phyloP scores from a whole-genome alignment of 1,140 invertebrate genomes.

The Apocrypta bakeri region DNA sequence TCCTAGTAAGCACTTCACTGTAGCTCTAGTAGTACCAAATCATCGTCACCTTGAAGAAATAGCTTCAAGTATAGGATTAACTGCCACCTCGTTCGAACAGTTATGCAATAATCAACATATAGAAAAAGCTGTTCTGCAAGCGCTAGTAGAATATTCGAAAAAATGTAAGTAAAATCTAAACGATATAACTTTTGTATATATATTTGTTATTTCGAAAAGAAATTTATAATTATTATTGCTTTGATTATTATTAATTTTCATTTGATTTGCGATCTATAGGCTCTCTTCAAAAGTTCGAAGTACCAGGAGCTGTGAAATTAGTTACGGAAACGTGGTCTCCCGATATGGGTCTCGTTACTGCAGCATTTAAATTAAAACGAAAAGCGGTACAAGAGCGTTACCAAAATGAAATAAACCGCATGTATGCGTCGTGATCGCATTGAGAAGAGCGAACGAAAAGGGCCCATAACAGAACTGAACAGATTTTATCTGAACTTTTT shows the following conservation, averaged over 20 bases:
- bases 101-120: conserved; percentile 83
- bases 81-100: conserved; percentile 79
- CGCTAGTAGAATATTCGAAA: conserved; percentile 86
- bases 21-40: conserved; percentile 94
- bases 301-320: conserved; percentile 92
- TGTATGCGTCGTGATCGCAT: conserved; percentile 90
- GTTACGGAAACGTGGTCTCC: conserved; percentile 95
- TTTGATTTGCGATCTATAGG: conserved; percentile 73
- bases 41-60: conserved; percentile 81
- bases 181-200: too few relatives aligned
- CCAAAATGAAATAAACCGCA: conserved; percentile 90
- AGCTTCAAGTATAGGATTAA: conserved; percentile 79
- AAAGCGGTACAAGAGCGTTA: conserved; percentile 96
- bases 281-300: conserved; percentile 91
- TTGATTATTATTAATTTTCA: background rate
- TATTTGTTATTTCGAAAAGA: conserved; percentile 4
- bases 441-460: conserved; percentile 1
- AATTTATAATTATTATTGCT: conserved; percentile 3
- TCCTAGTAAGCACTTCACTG: conserved; percentile 87
- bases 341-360: conserved; percentile 96
- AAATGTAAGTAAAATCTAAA: conserved; percentile 80
- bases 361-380: conserved; percentile 97
- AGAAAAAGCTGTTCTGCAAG: conserved; percentile 85
- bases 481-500: conserved; percentile 7
- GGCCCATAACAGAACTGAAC: conserved; percentile 16